Conservation (phyloP, 2,113 vertebrate species). For the Anhinga anhinga region DNA sequence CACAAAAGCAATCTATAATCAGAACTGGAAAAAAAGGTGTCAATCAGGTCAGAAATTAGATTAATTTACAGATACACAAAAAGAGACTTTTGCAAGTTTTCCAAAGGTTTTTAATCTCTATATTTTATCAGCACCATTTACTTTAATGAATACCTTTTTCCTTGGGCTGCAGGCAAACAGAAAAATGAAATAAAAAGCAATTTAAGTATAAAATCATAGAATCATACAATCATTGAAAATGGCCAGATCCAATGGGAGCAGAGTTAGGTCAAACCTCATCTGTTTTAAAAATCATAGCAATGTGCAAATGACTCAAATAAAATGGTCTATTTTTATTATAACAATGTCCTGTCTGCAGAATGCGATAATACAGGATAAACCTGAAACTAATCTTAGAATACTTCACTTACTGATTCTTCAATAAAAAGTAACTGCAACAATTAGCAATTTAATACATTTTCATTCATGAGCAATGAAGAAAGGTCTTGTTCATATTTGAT, state of each 20-base stretch:
- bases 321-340: neutral
- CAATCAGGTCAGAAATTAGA: neutral
- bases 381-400: constrained; percentile 1
- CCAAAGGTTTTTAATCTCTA: neutral
- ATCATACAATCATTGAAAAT: neutral
- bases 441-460: constrained; percentile 33
- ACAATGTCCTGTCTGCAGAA: neutral
- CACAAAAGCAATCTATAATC: neutral
- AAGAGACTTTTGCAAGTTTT: neutral
- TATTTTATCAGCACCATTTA: neutral
- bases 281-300: neutral
- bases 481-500: constrained; percentile 32
- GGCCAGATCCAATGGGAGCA: neutral
- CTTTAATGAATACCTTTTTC: neutral
- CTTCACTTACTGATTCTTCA: neutral
- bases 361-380: neutral
- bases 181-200: neutral
- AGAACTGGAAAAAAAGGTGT: neutral
- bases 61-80: neutral
- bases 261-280: neutral
- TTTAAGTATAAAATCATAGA: neutral
- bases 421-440: constrained; percentile 19
- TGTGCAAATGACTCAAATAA: neutral
- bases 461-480: neutral
- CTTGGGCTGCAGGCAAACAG: neutral